Base-by-base conservation (phyloP, 1,140 invertebrate species). In the fruit fly (Drosophila melanogaster) region DNA sequence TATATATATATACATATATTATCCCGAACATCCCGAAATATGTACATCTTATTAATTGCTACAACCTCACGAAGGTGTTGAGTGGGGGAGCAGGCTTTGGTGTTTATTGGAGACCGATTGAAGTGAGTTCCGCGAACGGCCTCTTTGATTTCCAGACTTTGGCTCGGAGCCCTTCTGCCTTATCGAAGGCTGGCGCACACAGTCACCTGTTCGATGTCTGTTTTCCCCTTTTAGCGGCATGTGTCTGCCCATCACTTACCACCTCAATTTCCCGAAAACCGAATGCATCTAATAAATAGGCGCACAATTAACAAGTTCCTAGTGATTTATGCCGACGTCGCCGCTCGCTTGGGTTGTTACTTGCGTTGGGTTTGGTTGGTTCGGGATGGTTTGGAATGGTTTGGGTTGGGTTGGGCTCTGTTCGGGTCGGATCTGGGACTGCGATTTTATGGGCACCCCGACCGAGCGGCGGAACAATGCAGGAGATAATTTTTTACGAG, bases 241-340 rank as follows among this genome's bases (percentile, higher is more conserved):
- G 41, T 35, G 41, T 67, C 51, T 62, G 47, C 57, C 67, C 69
- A 81, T 81, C 81, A 86, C 74, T 86, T 85, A 86, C 81, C 81
- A 85, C 81, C 81, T 85, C 78, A 59, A 81, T 71, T 81, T 78
- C 73, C 56, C 62, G 77, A 86, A 81, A 78, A 70, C 70, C 51
- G 75, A 87, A 87, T 79, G 78, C 79, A 87, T 79, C 69, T 73
- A 86, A 81, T 87, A 86, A 86, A 81, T 86, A 87, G 66, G 83
- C 83, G 79, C 78, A 87, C 83, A 87, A 86, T 86, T 86, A 86
- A 86, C 83, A 86, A 86, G 83, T 86, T 86, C 26, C 83, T 61
- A 79, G 83, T 86, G 83, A 86, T 86, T 86, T 86, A 86, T 86
- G 83, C 83, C 78, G 81, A 64, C 81, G 60, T 74, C 77, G 75